A percentile compares a stretch with the other conserved stretches of the same genome.
These are phyloP conservation scores for Gracilinanus agilis DNA, from an alignment of 2,113 vertebrate genomes.

Conservation along the genomic window DNA sequence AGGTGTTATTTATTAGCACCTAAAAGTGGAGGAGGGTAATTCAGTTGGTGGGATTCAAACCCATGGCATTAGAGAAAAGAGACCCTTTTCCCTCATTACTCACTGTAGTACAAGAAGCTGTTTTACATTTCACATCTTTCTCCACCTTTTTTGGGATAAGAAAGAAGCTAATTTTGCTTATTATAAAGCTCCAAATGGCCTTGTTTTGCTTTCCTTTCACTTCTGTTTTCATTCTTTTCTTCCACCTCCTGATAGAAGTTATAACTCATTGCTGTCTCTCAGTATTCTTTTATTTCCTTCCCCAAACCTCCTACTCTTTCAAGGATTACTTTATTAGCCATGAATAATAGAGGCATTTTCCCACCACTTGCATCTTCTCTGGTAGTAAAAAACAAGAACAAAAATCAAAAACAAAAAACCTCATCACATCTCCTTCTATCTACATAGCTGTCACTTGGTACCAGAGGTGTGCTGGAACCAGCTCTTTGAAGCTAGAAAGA, in stretches of 20 bases:
- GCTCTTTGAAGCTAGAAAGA: background rate
- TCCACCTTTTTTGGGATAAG: too few relatives aligned
- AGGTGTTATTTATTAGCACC: background rate
- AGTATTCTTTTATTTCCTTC: background rate
- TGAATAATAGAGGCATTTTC: background rate
- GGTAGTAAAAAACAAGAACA: too few relatives aligned
- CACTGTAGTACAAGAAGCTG: too few relatives aligned
- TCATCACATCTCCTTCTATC: background rate
- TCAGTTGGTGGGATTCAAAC: background rate
- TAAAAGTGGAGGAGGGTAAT: background rate
- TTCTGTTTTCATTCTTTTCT: background rate
- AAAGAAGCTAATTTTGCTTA: background rate
- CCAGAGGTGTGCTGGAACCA: background rate
- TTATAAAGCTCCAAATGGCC: background rate
- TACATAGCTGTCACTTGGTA: background rate
- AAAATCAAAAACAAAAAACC: too few relatives aligned
- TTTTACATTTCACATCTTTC: too few relatives aligned
- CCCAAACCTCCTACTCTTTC: background rate
- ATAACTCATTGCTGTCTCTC: background rate
- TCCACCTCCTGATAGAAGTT: background rate
- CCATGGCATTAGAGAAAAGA: background rate
- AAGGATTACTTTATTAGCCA: background rate
- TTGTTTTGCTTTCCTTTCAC: background rate
- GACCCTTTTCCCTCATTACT: background rate
- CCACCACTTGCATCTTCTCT: background rate